Evolutionary conservation across 2,113 vertebrate genomes (phyloP).

Genomic region (Mastomys coucha): DNA sequence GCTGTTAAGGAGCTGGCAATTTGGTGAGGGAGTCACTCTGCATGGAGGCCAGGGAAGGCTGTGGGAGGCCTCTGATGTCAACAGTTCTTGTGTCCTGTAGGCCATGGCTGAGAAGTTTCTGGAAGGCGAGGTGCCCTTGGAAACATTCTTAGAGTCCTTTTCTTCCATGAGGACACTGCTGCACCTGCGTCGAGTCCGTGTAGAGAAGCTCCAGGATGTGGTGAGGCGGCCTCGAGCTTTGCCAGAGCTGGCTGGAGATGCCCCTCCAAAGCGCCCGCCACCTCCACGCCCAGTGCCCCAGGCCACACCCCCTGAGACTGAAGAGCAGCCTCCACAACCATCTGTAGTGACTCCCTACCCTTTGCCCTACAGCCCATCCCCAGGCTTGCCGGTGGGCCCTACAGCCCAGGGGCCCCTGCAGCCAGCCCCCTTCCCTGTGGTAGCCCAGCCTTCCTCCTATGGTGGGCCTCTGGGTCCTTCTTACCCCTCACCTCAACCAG

Average conservation of each 20-base stretch:
- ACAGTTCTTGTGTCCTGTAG: conserved; percentile 80
- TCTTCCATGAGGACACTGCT: conserved; percentile 90
- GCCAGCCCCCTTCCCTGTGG: conserved; percentile 75
- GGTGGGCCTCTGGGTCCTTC: conserved; percentile 51
- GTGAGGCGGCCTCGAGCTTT: conserved; percentile 79
- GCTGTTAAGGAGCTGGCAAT: not conserved
- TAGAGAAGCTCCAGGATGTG: conserved; percentile 96
- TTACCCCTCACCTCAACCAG: not conserved
- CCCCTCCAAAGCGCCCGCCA: conserved; percentile 23
- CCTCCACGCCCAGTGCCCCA: conserved; percentile 80
- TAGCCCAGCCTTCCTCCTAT: conserved; percentile 78
- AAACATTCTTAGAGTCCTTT: conserved; percentile 93
- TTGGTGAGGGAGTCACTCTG: not conserved
- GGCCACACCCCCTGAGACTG: not conserved
- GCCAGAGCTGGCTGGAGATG: conserved; percentile 44
- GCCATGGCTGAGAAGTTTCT: conserved; percentile 94
- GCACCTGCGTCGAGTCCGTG: conserved; percentile 92
- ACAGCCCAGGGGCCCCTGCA: conserved; percentile 76
- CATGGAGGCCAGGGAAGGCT: not conserved
- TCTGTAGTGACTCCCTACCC: conserved; percentile 81
- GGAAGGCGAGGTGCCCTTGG: conserved; percentile 91
- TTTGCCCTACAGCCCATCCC: conserved; percentile 85
- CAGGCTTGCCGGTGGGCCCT: conserved; percentile 71
- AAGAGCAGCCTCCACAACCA: not conserved
- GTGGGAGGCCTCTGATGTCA: not conserved